A percentile compares a stretch with the other conserved stretches of the same genome.
Evolutionary conservation across 1,140 invertebrate species (phyloP).

Genomic region (Zelostemma sp.): DNA sequence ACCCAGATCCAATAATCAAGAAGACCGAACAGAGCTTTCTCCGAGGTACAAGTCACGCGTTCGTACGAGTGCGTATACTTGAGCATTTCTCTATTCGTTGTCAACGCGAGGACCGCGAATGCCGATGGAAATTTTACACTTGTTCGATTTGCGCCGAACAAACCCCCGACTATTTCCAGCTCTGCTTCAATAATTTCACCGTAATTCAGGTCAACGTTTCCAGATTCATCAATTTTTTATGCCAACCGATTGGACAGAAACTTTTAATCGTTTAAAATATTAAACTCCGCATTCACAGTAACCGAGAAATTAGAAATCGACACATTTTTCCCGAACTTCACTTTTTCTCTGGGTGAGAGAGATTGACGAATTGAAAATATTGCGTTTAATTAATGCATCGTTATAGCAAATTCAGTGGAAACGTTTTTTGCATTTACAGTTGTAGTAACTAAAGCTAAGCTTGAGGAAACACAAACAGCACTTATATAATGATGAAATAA

Average conservation of each 20-base stretch:
- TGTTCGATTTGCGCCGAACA: constrained; percentile 3
- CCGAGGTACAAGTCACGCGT: constrained; percentile 29
- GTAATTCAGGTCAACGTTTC: not conserved
- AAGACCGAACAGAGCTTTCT: constrained; percentile 60
- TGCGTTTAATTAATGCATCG: too few species aligned
- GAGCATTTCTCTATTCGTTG: not conserved
- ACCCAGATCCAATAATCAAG: constrained; percentile 65
- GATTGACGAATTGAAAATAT: too few species aligned
- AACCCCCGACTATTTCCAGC: constrained; percentile 10
- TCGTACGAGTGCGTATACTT: constrained; percentile 20
- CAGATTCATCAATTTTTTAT: not conserved
- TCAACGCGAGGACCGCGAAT: not conserved
- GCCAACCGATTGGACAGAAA: not conserved
- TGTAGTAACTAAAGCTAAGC: too few species aligned
- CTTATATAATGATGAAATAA: too few species aligned
- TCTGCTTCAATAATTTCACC: not conserved
- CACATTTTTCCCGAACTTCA: too few species aligned
- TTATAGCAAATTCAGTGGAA: too few species aligned
- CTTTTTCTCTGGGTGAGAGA: too few species aligned
- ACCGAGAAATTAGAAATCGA: too few species aligned
- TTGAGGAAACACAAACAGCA: too few species aligned
- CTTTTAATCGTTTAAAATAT: not conserved
- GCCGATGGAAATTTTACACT: not conserved
- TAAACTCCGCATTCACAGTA: too few species aligned
- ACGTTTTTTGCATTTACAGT: too few species aligned